Evolutionary conservation across 1,140 invertebrate species (phyloP), one percentile per base, ranked within the genome.

Genomic region (Papilio aristodemus): DNA sequence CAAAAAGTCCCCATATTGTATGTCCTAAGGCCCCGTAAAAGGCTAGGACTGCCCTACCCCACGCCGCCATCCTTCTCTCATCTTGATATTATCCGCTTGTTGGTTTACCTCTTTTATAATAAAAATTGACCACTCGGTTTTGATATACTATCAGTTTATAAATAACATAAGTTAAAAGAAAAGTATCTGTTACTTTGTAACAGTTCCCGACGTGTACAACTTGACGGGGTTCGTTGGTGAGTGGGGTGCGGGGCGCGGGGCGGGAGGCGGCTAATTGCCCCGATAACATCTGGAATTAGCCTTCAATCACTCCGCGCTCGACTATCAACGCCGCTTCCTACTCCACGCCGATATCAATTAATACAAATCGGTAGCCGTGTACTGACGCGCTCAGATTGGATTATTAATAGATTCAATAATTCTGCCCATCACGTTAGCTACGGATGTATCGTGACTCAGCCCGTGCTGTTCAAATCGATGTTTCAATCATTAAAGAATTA

Each of bases 221-320:
- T 50, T 50, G 17, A 50, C 5, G 6, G 43, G 43, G 43, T 19
- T 19, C 14, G 27, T 2, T 32, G 69, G 19, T 54, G 54, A 59
- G 70, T 68, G 73, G 68, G 76, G 76, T 78, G 76, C 77, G 37
- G 14, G 60, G 32, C 58, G 73, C 46, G 69, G 57, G 71, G 19
- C n/a, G 67, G 36, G 60, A 75, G 79, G 80, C 76, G 78, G 81
- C 80, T 86, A 86, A 89, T 88, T 88, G 86, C 80, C 67, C 73
- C 77, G 88, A 89, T 88, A 90, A 78, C 84, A 90, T 90, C 88
- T 87, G 76, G 81, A 80, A 87, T 85, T 79, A 84, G 78, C 86
- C 85, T 83, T 91, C 89, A 86, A 87, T 91, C 89, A 86, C 74
- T 32, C 71, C 71, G 72, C 74, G 68, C 72, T 70, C 75, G 79